These are phyloP conservation scores for Ferrisia virgata DNA, from an alignment of 2,888 invertebrate genomes.

Conservation along the genomic window DNA sequence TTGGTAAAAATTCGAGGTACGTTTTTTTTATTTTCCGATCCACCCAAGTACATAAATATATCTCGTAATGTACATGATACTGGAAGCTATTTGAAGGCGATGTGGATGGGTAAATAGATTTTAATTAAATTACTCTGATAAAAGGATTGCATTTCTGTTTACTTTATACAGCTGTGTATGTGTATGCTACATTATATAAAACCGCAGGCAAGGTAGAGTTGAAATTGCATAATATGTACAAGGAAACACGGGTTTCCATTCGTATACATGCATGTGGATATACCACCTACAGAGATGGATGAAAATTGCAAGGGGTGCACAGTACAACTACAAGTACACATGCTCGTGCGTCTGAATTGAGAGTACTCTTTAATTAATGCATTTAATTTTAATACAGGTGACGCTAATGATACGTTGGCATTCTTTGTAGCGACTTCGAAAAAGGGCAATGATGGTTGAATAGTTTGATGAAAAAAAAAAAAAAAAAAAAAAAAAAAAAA, in stretches of 20 bases:
- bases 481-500: too few relatives aligned
- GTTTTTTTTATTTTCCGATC: too few relatives aligned
- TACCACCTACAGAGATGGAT: background rate
- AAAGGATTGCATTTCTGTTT: background rate
- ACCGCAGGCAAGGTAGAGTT: background rate
- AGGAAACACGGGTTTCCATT: background rate
- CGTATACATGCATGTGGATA: background rate
- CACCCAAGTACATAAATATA: too few relatives aligned
- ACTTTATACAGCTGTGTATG: background rate
- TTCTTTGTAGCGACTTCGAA: background rate
- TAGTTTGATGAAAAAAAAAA: background rate
- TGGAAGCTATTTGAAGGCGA: too few relatives aligned
- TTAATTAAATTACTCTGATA: background rate
- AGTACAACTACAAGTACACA: too few relatives aligned
- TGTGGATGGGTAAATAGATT: background rate
- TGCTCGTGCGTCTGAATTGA: background rate
- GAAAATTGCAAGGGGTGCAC: background rate
- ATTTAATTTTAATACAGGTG: slow-evolving; percentile 19
- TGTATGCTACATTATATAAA: too few relatives aligned
- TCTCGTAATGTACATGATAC: too few relatives aligned
- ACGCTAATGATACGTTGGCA: background rate
- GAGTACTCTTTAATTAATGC: background rate
- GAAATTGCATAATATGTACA: background rate
- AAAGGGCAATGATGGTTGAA: too few relatives aligned
- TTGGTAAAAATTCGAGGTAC: too few relatives aligned